Evolutionary conservation across 1,140 invertebrate species (phyloP), one percentile per base, ranked within the genome.

Genomic region (Branchinecta lynchi): DNA sequence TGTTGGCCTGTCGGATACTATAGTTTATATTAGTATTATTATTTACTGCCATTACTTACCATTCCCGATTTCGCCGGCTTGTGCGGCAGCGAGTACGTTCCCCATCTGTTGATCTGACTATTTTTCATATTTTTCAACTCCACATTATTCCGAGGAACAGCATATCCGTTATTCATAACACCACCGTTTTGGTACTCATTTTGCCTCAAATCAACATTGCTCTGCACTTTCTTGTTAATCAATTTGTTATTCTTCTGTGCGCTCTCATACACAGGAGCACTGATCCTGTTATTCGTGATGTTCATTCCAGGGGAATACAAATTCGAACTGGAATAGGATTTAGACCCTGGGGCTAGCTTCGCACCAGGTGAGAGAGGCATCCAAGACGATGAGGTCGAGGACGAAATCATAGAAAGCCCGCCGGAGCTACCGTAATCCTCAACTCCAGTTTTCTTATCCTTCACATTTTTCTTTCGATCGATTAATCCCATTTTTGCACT

Each of bases 121-220:
- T 60, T 60, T 60, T 60, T 60, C 51, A 60, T 15, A 60, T 60
- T 60, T 20, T 60, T 60, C 51, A 60, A 60, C 17, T 60, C 51
- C 51, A 60, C 51, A 60, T 60, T 60, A 60, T 20, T 60, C 51
- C 51, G 12, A 12, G 51, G 51, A 12, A 60, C 51, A 15, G 51
- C 51, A 60, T 60, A 60, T 15, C 51, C 51, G 17, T 60, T 60
- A 60, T 60, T 60, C 51, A 60, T 60, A 12, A 60, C 51, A 20
- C 51, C 51, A 15, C 17, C 12, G 17, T 20, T 20, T 15, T 20
- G 17, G 17, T 60, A 60, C 32, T 32, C 32, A 32, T 32, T 32
- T 32, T 32, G 32, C 51, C 51, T 60, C 51, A 60, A 60, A 60
- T 60, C 51, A 3, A 60, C 17, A 60, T 60, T 60, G 51, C 51